Conservation (phyloP, 2,888 invertebrate genomes). For the Steinernema scapterisci region DNA sequence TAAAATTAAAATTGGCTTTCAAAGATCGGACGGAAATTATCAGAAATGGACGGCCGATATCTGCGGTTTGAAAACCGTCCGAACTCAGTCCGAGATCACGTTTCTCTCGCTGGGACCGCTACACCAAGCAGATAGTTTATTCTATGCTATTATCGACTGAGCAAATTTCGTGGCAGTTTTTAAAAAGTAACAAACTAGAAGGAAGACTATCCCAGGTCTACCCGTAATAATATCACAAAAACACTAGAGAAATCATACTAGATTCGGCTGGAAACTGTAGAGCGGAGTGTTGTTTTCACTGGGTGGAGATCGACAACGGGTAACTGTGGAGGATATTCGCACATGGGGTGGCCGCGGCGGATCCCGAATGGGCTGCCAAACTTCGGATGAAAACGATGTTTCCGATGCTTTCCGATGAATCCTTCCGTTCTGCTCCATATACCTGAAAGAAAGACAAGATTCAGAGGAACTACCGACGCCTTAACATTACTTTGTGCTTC, state of each 20-base stretch:
- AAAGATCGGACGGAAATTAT: not conserved
- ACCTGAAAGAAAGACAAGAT: not conserved
- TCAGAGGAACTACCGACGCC: too few relatives aligned
- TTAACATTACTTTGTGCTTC: not conserved
- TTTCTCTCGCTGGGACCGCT: not conserved
- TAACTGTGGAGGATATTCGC: not conserved
- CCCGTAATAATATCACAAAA: not conserved
- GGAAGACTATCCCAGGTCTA: not conserved
- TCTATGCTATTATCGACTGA: not conserved
- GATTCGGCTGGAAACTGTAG: conserved; percentile 15
- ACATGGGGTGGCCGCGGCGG: conserved; percentile 10
- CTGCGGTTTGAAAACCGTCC: not conserved
- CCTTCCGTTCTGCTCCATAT: conserved; percentile 5
- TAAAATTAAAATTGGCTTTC: not conserved
- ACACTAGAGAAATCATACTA: conserved; percentile 7
- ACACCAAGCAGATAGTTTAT: not conserved
- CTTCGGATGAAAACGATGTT: conserved; percentile 12
- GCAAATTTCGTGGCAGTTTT: not conserved
- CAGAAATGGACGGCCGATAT: too few relatives aligned
- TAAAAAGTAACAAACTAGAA: not conserved
- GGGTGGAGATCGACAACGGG: not conserved
- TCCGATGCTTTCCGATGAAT: not conserved
- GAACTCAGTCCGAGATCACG: not conserved
- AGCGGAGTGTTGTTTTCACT: not conserved
- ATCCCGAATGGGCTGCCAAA: conserved; percentile 20